Base-by-base conservation (phyloP, 2,888 invertebrate species). In the Argynnis bischoffii region DNA sequence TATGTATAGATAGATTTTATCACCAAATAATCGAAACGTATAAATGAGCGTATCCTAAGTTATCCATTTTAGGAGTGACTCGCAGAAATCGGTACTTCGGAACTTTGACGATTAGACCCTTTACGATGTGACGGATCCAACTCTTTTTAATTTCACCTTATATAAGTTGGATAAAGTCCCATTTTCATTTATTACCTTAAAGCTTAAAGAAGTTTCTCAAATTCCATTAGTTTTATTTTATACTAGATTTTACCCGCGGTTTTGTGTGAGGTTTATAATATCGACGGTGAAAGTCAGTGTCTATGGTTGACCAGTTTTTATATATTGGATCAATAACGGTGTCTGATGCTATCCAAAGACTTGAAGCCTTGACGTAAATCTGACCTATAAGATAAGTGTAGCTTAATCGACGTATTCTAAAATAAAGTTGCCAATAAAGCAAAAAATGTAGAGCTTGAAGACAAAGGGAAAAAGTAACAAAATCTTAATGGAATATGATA, bases 41-140 rank as follows among this genome's bases (percentile, higher is more conserved):
- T 66, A 67, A 69, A 50, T 41, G 18, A 63, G 46, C 31, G 31
- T 35, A 18, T 65, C 46, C 35, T 63, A 60, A 68, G 63, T 64
- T 64, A 69, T 71, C 64, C 66, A 71, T 71, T 73, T 68, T 65
- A 26, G 21, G 35, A 67, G 65, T 71, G 72, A 72, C 71, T 72
- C 16, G 71, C 64, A 56, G 57, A 63, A 69, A 67, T 64, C 67
- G 35, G 53, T 56, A 50, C 67, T 65, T 71, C 60, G 47, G 18
- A 72, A 72, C 71, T 71, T 71, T n/a, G 67, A 55, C 67, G 65
- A 72, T 71, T 69, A 71, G 72, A 46, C 55, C 56, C 59, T 68
- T 66, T 64, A 66, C 56, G 61, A 64, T 64, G 69, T 71, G 71
- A 72, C 69, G 67, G 47, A 18, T 47, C 69, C 48, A 69, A 69